A percentile compares a stretch with the other conserved stretches of the same genome.
phyloP scores from a whole-genome alignment of 2,888 invertebrate genomes.

The Physocephala rufipes region DNA sequence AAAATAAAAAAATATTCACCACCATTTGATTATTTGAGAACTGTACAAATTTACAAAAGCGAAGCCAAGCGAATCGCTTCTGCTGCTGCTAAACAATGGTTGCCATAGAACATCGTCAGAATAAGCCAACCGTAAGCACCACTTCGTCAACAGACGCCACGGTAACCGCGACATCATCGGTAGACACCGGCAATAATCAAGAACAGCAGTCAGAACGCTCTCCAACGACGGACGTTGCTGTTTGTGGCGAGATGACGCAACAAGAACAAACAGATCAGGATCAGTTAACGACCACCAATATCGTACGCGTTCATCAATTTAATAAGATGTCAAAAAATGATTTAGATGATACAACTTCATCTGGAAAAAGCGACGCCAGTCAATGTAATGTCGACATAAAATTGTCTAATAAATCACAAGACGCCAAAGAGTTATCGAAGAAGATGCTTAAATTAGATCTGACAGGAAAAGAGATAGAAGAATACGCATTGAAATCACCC shows the following conservation, averaged over 20 bases:
- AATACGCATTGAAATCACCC: slow-evolving; percentile 62
- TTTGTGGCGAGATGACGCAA: slow-evolving; percentile 4
- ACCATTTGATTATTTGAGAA: not conserved
- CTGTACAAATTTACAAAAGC: not conserved
- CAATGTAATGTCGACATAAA: slow-evolving; percentile 72
- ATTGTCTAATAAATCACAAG: slow-evolving; percentile 61
- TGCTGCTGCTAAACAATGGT: slow-evolving; percentile 52
- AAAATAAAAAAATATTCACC: slow-evolving; percentile 1
- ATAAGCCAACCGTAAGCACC: slow-evolving; percentile 47
- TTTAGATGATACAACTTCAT: slow-evolving; percentile 23
- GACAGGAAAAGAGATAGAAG: slow-evolving; percentile 58
- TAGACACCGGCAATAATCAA: slow-evolving; percentile 36
- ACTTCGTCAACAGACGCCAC: slow-evolving; percentile 38
- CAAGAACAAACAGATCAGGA: slow-evolving; percentile 26
- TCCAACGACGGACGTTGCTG: slow-evolving; percentile 6
- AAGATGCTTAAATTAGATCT: slow-evolving; percentile 63
- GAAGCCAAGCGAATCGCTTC: not conserved
- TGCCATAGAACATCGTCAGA: slow-evolving; percentile 57
- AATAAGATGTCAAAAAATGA: slow-evolving; percentile 41
- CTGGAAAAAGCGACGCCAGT: slow-evolving; percentile 68
- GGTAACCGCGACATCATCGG: slow-evolving; percentile 28
- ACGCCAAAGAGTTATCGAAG: slow-evolving; percentile 58
- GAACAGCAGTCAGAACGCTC: slow-evolving; percentile 35
- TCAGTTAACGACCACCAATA: slow-evolving; percentile 22
- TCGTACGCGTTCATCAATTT: slow-evolving; percentile 13